These are phyloP conservation scores for Silurus glanis DNA, from an alignment of 2,113 vertebrate genomes.

Conservation along the genomic window DNA sequence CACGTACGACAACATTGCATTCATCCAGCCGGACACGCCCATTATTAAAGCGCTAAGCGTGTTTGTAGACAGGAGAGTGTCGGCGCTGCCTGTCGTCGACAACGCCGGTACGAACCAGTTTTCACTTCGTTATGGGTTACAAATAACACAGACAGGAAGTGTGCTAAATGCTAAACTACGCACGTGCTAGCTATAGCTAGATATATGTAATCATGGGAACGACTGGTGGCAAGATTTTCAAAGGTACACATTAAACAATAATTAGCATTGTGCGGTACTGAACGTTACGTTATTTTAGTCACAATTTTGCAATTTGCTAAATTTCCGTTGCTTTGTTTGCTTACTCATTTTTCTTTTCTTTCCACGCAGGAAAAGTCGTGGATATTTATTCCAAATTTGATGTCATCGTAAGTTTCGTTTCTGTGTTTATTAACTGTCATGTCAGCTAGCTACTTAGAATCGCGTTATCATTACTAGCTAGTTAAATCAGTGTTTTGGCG, in stretches of 20 bases:
- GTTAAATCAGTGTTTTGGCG: background rate
- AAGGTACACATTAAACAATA: background rate
- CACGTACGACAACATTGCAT: constrained; percentile 92
- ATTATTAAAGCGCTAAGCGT: constrained; percentile 97
- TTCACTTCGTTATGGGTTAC: background rate
- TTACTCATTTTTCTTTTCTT: constrained; percentile 13
- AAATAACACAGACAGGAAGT: background rate
- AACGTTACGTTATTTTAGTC: background rate
- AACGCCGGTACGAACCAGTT: constrained; percentile 76
- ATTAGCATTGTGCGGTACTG: background rate
- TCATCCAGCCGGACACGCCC: constrained; percentile 94
- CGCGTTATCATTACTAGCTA: background rate
- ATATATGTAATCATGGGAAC: background rate
- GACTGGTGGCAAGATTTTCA: background rate
- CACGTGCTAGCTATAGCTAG: background rate
- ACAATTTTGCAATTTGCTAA: too few species aligned
- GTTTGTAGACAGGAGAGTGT: constrained; percentile 95
- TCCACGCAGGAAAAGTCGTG: constrained; percentile 91
- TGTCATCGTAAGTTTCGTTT: constrained; percentile 90
- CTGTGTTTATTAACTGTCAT: background rate
- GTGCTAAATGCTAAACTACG: background rate
- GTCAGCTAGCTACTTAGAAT: background rate
- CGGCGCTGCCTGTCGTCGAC: constrained; percentile 93
- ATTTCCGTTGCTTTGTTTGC: background rate
- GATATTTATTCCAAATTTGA: constrained; percentile 99